Evolutionary conservation across 2,888 invertebrate species (phyloP).

Genomic region (Scaptomyza reducta): DNA sequence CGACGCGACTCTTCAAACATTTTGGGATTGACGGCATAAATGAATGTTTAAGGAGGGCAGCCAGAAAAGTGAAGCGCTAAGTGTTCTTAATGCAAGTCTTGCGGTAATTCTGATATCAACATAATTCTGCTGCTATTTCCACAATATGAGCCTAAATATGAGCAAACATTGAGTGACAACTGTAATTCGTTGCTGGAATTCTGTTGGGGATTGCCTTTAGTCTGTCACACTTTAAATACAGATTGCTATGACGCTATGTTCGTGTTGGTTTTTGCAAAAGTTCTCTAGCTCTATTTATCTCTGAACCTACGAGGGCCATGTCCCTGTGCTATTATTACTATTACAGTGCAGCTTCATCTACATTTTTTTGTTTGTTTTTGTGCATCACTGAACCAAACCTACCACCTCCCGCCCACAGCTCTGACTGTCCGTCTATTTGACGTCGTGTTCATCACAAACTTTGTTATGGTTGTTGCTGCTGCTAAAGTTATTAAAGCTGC

Average conservation of each 20-base stretch:
- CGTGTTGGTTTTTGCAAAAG: slow-evolving; percentile 13
- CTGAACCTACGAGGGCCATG: slow-evolving; percentile 6
- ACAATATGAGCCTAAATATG: slow-evolving; percentile 70
- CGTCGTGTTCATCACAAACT: slow-evolving; percentile 52
- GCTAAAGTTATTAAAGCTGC: slow-evolving; percentile 72
- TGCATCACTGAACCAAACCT: not conserved
- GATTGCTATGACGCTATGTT: slow-evolving; percentile 12
- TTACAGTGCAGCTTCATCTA: slow-evolving; percentile 55
- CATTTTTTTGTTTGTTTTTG: slow-evolving; percentile 17
- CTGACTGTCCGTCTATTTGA: slow-evolving; percentile 22
- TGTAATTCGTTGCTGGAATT: slow-evolving; percentile 63
- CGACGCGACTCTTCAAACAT: slow-evolving; percentile 44
- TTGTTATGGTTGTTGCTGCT: slow-evolving; percentile 50
- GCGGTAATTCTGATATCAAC: slow-evolving; percentile 41
- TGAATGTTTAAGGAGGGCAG: slow-evolving; percentile 34
- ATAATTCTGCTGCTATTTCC: slow-evolving; percentile 55
- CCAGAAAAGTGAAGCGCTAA: not conserved
- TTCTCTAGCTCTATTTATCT: slow-evolving; percentile 39
- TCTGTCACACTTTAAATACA: slow-evolving; percentile 6
- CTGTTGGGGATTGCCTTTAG: slow-evolving; percentile 6
- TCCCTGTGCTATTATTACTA: slow-evolving; percentile 25
- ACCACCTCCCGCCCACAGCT: not conserved
- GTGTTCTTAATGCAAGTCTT: slow-evolving; percentile 22
- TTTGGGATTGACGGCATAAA: slow-evolving; percentile 54
- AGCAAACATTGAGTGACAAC: slow-evolving; percentile 64